A percentile compares a stretch with the other conserved stretches of the same genome.
Evolutionary conservation across 2,113 vertebrate species (phyloP).

Genomic region (Podarcis raffonei): DNA sequence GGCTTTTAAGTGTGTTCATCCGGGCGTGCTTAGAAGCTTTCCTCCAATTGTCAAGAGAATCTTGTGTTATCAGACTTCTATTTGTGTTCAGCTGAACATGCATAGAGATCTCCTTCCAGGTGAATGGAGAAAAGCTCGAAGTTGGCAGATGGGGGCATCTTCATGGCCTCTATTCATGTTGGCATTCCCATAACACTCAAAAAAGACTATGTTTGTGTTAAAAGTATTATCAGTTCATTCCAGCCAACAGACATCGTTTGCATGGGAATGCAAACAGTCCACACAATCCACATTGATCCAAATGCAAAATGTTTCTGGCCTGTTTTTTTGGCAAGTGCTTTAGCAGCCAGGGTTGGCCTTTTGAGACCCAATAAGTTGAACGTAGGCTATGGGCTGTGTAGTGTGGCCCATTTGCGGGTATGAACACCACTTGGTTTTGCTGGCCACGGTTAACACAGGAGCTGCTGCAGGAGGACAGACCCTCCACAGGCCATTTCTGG

Average conservation of each 20-base stretch:
- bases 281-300: neutral
- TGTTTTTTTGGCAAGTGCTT: neutral
- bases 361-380: neutral
- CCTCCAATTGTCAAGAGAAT: neutral
- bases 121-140: neutral
- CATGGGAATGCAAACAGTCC: neutral
- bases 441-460: neutral
- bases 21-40: neutral
- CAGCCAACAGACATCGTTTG: neutral
- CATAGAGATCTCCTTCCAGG: neutral
- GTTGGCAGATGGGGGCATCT: neutral
- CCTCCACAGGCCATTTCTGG: neutral
- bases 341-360: neutral
- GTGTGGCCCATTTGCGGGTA: neutral
- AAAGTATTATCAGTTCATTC: neutral
- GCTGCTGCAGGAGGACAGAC: neutral
- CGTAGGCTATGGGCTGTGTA: neutral
- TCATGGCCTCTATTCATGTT: neutral
- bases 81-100: neutral
- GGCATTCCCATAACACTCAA: neutral
- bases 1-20: neutral
- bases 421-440: neutral
- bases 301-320: neutral
- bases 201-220: no score
- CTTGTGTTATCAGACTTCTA: no score